A percentile compares a stretch with the other conserved stretches of the same genome.
These are phyloP conservation scores for Rhinichthys klamathensis DNA, from an alignment of 2,113 vertebrate species.

Conservation along the genomic window DNA sequence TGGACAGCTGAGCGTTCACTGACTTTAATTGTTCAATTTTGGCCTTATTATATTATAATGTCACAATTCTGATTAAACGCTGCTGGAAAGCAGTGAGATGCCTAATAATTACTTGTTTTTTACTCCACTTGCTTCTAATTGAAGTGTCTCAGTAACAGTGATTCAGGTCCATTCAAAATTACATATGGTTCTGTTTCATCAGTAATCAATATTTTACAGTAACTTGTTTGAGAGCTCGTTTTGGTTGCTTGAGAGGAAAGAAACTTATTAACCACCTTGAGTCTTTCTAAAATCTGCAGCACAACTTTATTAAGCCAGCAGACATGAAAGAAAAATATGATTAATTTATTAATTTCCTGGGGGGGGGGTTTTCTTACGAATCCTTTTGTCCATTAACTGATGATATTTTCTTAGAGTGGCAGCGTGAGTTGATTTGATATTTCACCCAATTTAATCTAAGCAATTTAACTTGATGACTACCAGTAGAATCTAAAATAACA, in stretches of 20 bases:
- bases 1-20: background rate
- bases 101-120: constrained; percentile 37
- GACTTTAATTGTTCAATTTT: constrained; percentile 39
- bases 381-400: background rate
- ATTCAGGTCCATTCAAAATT: background rate
- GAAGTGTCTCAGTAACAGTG: constrained; percentile 6
- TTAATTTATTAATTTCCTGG: background rate
- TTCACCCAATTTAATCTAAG: background rate
- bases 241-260: background rate
- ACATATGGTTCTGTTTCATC: constrained; percentile 16
- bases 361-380: background rate
- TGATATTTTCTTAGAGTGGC: background rate
- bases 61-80: constrained; percentile 33
- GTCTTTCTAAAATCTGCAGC: background rate
- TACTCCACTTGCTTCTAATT: background rate
- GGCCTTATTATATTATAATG: constrained; percentile 14
- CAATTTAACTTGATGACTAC: constrained; percentile 17
- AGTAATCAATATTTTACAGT: background rate
- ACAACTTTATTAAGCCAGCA: background rate
- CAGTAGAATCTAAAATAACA: background rate
- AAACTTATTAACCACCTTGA: background rate
- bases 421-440: constrained; percentile 19
- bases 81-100: constrained; percentile 17
- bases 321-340: background rate
- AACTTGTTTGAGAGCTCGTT: background rate